Conservation (phyloP, 2,113 vertebrate species). For the Lepisosteus oculatus region DNA sequence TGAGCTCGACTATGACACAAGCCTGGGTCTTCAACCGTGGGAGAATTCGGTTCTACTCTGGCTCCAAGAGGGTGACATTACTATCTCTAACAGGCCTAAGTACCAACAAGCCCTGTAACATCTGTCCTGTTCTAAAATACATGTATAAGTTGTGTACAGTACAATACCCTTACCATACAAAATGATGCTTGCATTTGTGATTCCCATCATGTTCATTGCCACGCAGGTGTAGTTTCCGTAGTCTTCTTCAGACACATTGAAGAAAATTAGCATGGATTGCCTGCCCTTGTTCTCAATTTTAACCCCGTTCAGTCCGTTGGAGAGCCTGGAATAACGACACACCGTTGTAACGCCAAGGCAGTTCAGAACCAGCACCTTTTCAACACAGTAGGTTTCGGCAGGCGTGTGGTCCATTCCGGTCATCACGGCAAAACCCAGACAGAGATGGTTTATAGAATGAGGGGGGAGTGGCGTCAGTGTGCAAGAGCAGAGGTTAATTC, state of each 20-base stretch:
- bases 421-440: too few species aligned
- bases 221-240: conserved; percentile 98
- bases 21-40: too few species aligned
- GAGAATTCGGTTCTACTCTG: too few species aligned
- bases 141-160: neutral
- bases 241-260: conserved; percentile 96
- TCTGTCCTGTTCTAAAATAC: neutral
- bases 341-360: neutral
- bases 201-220: conserved; percentile 89
- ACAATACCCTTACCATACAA: conserved; percentile 79
- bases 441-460: too few species aligned
- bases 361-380: too few species aligned
- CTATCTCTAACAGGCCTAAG: neutral
- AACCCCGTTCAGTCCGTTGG: conserved; percentile 81
- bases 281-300: conserved; percentile 91
- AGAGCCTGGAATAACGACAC: conserved; percentile 64
- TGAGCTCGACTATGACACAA: too few species aligned
- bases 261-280: conserved; percentile 90
- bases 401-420: too few species aligned
- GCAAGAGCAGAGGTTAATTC: too few species aligned
- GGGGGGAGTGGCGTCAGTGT: too few species aligned
- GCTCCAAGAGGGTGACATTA: neutral
- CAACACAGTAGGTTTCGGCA: too few species aligned
- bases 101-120: too few species aligned
- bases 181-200: conserved; percentile 93